Conservation (phyloP, 2,113 vertebrate genomes). For the Orthonyx spaldingii region DNA sequence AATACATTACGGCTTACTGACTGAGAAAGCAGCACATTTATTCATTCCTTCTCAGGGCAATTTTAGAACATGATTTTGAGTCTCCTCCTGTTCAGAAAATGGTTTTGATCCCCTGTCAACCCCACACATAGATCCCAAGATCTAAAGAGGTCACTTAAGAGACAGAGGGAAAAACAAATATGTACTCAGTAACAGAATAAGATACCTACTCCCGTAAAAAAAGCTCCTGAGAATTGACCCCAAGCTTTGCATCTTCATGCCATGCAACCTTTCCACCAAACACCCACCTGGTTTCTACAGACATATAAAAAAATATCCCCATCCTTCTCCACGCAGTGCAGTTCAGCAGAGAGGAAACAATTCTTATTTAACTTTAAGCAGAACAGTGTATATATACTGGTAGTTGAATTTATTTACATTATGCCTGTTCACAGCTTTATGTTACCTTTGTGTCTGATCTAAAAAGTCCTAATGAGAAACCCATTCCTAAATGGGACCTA, state of each 20-base stretch:
- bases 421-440: background rate
- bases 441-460: background rate
- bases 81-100: background rate
- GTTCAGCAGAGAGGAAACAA: background rate
- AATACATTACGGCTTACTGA: background rate
- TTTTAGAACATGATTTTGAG: background rate
- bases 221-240: background rate
- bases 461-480: background rate
- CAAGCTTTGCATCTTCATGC: background rate
- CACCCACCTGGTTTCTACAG: background rate
- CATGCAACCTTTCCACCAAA: background rate
- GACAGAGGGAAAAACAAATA: background rate
- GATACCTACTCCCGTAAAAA: background rate
- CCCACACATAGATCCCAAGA: background rate
- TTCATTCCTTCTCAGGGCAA: background rate
- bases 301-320: background rate
- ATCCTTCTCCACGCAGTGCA: background rate
- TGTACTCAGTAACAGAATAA: background rate
- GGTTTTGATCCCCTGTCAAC: background rate
- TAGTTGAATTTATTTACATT: background rate
- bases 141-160: background rate
- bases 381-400: background rate
- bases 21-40: background rate
- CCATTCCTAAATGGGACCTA: background rate
- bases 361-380: background rate